Evolutionary conservation across 2,113 vertebrate species (phyloP).

Genomic region (Macrotis lagotis): DNA sequence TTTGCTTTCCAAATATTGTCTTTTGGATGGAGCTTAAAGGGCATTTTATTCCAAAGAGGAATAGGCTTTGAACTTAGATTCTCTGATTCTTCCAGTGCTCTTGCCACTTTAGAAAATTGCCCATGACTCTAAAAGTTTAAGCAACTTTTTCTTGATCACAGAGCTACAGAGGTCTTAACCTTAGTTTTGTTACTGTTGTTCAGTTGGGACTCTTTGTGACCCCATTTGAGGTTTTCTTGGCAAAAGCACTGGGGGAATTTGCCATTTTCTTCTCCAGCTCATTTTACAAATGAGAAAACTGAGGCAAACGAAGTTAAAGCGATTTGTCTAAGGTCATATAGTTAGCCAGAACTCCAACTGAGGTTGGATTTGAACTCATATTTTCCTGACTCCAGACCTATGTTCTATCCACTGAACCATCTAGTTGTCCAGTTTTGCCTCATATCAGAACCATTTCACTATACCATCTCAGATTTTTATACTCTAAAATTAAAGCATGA

Average conservation of each 20-base stretch:
- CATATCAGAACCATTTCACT: too few species aligned
- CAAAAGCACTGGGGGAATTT: not conserved
- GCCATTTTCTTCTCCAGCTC: not conserved
- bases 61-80: not conserved
- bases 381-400: not conserved
- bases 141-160: not conserved
- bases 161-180: not conserved
- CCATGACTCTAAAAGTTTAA: not conserved
- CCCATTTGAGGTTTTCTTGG: not conserved
- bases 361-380: not conserved
- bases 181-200: not conserved
- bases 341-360: not conserved
- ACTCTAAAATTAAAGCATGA: not conserved
- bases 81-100: not conserved
- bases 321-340: not conserved
- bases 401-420: too few species aligned
- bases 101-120: not conserved
- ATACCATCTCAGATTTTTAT: not conserved
- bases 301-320: not conserved
- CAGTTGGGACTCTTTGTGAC: not conserved
- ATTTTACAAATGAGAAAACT: not conserved
- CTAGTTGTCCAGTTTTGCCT: not conserved
- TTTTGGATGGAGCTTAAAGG: not conserved
- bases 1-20: not conserved
- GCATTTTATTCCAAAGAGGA: not conserved